A percentile compares a stretch with the other conserved stretches of the same genome.
Evolutionary conservation across 2,888 invertebrate species (phyloP).

Genomic region (Mactromeris polynyma): DNA sequence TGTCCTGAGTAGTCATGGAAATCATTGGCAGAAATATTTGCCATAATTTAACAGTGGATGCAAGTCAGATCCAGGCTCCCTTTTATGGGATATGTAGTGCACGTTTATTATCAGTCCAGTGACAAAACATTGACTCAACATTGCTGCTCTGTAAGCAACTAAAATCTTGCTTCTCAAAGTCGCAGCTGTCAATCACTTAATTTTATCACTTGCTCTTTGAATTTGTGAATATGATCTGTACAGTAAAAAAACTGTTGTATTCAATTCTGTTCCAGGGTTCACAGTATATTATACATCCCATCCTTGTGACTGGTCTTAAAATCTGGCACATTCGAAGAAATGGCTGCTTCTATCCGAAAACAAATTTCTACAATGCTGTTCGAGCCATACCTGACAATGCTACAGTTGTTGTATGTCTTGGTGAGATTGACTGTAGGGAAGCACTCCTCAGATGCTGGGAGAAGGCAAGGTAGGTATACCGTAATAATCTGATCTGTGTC

Average conservation of each 20-base stretch:
- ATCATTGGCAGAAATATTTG: no score
- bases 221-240: background rate
- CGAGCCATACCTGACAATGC: constrained; percentile 65
- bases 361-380: constrained; percentile 68
- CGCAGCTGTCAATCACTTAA: no score
- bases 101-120: no score
- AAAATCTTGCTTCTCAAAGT: no score
- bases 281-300: constrained; percentile 55
- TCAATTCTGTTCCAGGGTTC: constrained; percentile 48
- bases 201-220: no score
- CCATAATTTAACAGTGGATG: no score
- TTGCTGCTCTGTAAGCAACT: no score
- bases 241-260: background rate
- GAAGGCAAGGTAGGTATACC: constrained; percentile 64
- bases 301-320: constrained; percentile 73
- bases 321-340: constrained; percentile 74
- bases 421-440: constrained; percentile 75
- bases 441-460: constrained; percentile 72
- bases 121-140: no score
- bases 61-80: no score
- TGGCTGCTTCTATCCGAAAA: constrained; percentile 71
- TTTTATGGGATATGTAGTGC: no score
- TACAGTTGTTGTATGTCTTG: constrained; percentile 67
- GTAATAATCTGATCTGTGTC: no score
- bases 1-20: no score